Base-by-base conservation (phyloP, 2,888 invertebrate species). In the Amiota communis region DNA sequence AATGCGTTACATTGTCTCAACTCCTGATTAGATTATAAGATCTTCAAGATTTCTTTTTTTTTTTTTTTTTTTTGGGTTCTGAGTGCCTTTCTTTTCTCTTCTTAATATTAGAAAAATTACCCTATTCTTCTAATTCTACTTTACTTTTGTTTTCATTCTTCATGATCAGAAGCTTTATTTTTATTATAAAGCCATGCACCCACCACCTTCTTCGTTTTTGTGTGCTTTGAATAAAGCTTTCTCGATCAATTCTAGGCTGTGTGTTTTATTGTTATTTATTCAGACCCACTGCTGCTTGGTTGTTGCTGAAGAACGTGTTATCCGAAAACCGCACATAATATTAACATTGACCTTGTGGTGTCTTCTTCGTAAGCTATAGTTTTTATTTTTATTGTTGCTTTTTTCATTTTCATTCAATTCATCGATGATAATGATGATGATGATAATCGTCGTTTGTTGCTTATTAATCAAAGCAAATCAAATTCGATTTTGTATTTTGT, bases 311-410 rank as follows among this genome's bases (percentile, higher is more conserved):
- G 36, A 36, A 36, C 8, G 36, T 36, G 36, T 36, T 36, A 36
- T 36, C 8, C 36, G 36, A 36, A 36, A 36, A 36, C 36, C 36
- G 36, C 36, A 36, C 36, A 36, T 36, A 36, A 36, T 36, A 36
- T 79, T 80, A 79, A 76, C 84, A 81, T 83, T 84, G 84, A 85
- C 84, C 84, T 85, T 84, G 80, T 75, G n/a, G 46, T 17, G 64
- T 71, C 64, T 36, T 51, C 56, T 72, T 74, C 70, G 73, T 74
- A 71, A 49, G 69, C 73, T 78, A 75, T 73, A 65, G 65, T 17
- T 47, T 49, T 47, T 65, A 13, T n/a, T 12, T n/a, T 63, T 17
- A 46, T 15, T n/a, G 53, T 53, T 53, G 2, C 11, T 6, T n/a
- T 13, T 53, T 53, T 13, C 53, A 8, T 36, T 36, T 36, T 36